Base-by-base conservation (phyloP, 2,113 vertebrate genomes). In the Sinocyclocheilus grahami region DNA sequence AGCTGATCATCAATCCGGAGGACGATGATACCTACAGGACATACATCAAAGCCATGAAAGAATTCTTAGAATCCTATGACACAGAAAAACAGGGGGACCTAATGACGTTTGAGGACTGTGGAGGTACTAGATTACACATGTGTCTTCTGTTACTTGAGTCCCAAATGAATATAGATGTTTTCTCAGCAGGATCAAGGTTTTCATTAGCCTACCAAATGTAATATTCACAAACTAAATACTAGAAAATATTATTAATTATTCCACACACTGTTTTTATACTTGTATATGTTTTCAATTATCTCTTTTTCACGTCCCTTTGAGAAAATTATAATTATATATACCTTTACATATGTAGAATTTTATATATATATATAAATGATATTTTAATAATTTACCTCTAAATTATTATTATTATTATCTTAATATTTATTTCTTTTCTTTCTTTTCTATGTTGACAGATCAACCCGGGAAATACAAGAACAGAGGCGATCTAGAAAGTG, bases 61-160 rank as follows among this genome's bases (percentile, higher is more conserved):
- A 93, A 0, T 97, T 99, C 86, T 84, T 99, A 87, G 88, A 85
- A 0, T 86, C 89, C 62, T 99, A 99, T 74, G 91, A 93, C 0
- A 91, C 92, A 0, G 75, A 86, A 0, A 22, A 63, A 0, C 97
- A 99, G 91, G 85, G 13, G 0, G 94, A 97, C 51, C 91, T 87
- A 55, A 94, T 95, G 11, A 80, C 93, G 13, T 99, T 95, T 77
- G 94, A 98, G 85, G 95, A 97, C 3, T 99, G 98, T 67, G 93
- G 94, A 89, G 90, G 98, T 99, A 92, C 30, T 11, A 71, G 14
- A 82, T 82, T 12, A 62, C 37, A 24, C 20, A 12, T 42, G 11
- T 12, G 7, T 20, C 8, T 55, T 53, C 27, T 92, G 95, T 93
- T 48, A 30, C 3, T 69, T 24, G 12, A 30, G 58, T 51, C 76